Percentiles rank a stretch among this genome's conserved stretches.
phyloP scores from a whole-genome alignment of 2,888 invertebrate genomes.

The Aporophyla lueneburgensis region DNA sequence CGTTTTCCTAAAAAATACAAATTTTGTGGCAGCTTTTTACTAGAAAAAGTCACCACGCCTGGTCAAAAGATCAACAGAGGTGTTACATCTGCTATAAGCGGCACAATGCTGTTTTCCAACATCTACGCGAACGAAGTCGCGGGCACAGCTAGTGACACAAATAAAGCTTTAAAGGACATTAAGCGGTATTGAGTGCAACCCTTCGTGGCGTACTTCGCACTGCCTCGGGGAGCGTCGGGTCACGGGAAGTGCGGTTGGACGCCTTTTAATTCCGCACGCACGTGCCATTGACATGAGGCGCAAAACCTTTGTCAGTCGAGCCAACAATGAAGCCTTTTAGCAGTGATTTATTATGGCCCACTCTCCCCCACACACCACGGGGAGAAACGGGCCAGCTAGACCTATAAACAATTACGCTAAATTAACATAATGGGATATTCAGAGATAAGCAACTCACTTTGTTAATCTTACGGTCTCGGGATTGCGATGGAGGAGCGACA shows the following conservation, averaged over 20 bases:
- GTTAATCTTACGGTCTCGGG: constrained; percentile 59
- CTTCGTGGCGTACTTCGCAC: constrained; percentile 24
- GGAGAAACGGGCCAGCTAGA: constrained; percentile 56
- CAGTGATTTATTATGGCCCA: constrained; percentile 79
- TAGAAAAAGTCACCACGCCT: too few relatives aligned
- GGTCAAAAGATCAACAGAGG: too few relatives aligned
- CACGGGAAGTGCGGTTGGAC: constrained; percentile 71
- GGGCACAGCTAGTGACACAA: too few relatives aligned
- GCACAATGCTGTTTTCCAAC: too few relatives aligned
- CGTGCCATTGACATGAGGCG: constrained; percentile 73
- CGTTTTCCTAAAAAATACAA: too few relatives aligned
- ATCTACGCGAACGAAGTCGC: too few relatives aligned
- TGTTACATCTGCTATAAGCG: too few relatives aligned
- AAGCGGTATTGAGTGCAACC: constrained; percentile 52
- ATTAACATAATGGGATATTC: constrained; percentile 74
- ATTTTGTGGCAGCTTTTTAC: too few relatives aligned
- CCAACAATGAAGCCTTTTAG: constrained; percentile 81
- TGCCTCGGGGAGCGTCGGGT: constrained; percentile 42
- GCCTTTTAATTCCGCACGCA: constrained; percentile 77
- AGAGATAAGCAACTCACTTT: constrained; percentile 66
- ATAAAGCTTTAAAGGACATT: constrained; percentile 33
- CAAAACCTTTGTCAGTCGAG: constrained; percentile 77
- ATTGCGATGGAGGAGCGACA: constrained; percentile 47
- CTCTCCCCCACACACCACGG: constrained; percentile 43
- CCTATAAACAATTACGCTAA: constrained; percentile 75